Conservation (phyloP, 2,113 vertebrate species). For the Cavia aperea region DNA sequence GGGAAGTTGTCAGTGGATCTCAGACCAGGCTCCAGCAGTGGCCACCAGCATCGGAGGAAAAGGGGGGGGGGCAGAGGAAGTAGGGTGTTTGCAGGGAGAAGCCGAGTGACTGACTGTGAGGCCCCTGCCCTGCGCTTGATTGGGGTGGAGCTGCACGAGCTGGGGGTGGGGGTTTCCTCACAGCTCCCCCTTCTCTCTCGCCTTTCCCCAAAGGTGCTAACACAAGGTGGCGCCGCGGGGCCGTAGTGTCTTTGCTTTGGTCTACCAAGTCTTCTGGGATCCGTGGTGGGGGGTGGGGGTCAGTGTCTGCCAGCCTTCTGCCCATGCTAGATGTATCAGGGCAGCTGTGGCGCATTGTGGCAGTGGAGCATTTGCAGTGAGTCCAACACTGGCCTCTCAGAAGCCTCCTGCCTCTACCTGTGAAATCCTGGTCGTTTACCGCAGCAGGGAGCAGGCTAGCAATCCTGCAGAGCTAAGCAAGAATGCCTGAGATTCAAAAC, state of each 20-base stretch:
- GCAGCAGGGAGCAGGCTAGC: neutral
- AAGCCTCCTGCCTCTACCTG: neutral
- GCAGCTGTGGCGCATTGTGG: neutral
- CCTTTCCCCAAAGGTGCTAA: neutral
- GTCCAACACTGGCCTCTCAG: neutral
- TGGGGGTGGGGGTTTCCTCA: neutral
- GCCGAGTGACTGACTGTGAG: fast-evolving
- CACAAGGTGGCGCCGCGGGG: neutral
- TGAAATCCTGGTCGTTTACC: neutral
- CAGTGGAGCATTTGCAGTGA: neutral
- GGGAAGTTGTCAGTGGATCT: neutral
- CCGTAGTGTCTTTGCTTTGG: neutral
- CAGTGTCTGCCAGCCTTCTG: too few relatives aligned
- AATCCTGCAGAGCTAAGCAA: neutral
- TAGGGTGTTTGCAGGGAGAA: neutral
- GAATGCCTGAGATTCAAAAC: neutral
- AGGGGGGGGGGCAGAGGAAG: neutral
- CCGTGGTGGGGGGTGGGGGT: too few relatives aligned
- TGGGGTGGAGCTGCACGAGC: neutral
- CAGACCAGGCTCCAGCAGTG: neutral
- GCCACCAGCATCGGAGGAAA: fast-evolving
- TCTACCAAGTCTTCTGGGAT: fast-evolving
- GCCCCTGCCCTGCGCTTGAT: neutral
- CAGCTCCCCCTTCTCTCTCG: neutral
- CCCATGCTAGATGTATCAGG: neutral